Evolutionary conservation across 2,888 invertebrate species (phyloP), one percentile per base, ranked within the genome.

Genomic region (Coelinius sp.): DNA sequence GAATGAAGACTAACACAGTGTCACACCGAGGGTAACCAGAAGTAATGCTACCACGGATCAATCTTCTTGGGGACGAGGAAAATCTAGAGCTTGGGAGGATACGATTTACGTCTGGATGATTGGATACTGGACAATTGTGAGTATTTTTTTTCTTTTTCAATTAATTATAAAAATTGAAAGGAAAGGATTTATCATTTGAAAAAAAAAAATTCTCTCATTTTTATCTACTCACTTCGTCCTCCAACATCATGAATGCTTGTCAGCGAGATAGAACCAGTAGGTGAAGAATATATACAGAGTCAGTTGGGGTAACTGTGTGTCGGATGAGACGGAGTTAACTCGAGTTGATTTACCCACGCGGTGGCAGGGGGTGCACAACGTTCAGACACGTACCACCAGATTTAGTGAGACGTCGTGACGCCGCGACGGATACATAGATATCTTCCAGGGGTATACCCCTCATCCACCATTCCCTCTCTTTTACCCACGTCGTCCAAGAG

Each of bases 1-100:
- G 84, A 87, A 87, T 86, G 86, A 87, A 87, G 86, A 86, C 85
- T 86, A 87, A 86, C 84, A 85, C 72, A 70, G 81, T 83, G 83
- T 84, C 85, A 82, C 83, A 83, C 78, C 78, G 84, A 83, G 86
- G 85, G 85, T 87, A 87, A 87, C 85, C 86, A 85, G 85, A 83
- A 87, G 84, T 86, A 87, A 87, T 87, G 85, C 83, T 80, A 81
- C 82, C 80, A 80, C 81, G 82, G 84, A 86, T 87, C 87, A 86
- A 87, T 87, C 86, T 84, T 78, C 80, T 79, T 63, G 76, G 77
- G 68, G 63, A 63, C 72, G 31, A 74, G 77, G 77, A 71, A 79
- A 81, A 82, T 82, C 81, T 82, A 78, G 80, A 79, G 77, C 76
- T 77, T 62, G 44, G 41, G 62, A 8, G 44, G 27, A 7, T 44